Evolutionary conservation across 2,888 invertebrate genomes (phyloP), one percentile per base, ranked within the genome.

Genomic region (Parnassius mnemosyne): DNA sequence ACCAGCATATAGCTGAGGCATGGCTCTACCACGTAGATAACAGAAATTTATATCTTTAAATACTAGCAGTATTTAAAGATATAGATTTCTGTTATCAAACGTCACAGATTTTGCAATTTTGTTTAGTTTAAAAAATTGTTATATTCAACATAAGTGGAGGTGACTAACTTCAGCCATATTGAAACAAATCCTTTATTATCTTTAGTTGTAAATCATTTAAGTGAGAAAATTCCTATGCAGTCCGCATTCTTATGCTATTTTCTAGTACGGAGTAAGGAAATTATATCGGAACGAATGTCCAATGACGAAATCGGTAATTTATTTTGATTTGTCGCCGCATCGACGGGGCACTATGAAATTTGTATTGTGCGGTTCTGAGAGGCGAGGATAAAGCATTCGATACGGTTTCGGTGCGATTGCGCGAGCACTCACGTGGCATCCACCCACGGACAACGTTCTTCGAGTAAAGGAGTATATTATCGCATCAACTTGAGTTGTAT

Each of bases 201-300:
- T 16, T 56, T 47, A 56, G 56, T 56, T 52, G 9, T 47, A 42
- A 42, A n/a, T 46, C 16, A 20, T n/a, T 16, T 54, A 11, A 47
- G 42, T 42, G 70, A n/a, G n/a, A 34, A 74, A 78, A 74, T 74
- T 49, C 54, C 46, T 55, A 58, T 58, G 72, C 74, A 77, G 72
- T 71, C 73, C 66, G 70, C 71, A 68, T 70, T 69, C 73, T 70
- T 68, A 69, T 64, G 68, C 68, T 68, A 82, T 83, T 79, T 80
- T 81, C 80, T 79, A 74, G 73, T 77, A 82, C 79, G 79, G 82
- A 73, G 71, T 65, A 67, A 71, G 77, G 71, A 84, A 85, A 89
- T 89, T 80, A 84, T 84, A 86, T 86, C 82, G 87, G 86, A 87
- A 85, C 87, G 88, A 87, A 88, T 88, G 78, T 78, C 75, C 80